Evolutionary conservation across 2,797 vertebrate species (phyloP).

Genomic region (Characodon lateralis): DNA sequence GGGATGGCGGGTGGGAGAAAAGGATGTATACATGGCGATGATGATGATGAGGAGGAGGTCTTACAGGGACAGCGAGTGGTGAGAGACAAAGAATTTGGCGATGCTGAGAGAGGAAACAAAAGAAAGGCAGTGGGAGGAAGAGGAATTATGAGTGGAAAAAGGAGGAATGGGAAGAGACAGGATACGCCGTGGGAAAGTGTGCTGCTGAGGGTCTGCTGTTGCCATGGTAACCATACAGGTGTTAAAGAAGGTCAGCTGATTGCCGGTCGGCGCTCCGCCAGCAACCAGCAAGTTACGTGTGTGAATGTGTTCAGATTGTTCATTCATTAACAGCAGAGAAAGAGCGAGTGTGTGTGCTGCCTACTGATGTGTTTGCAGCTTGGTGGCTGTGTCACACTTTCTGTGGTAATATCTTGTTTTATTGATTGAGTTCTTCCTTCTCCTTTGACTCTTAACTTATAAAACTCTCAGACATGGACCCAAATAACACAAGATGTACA

Average conservation of each 20-base stretch:
- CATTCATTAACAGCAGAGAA: constrained; percentile 27
- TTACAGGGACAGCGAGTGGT: constrained; percentile 15
- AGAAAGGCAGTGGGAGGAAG: background rate
- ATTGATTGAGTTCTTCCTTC: background rate
- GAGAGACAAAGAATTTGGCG: constrained; percentile 5
- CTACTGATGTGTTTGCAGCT: constrained; percentile 24
- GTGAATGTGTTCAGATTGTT: constrained; percentile 28
- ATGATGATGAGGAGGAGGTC: constrained; percentile 36
- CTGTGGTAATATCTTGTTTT: background rate
- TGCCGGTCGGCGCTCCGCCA: constrained; percentile 35
- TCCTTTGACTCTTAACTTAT: background rate
- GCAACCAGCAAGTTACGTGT: constrained; percentile 11
- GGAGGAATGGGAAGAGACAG: constrained; percentile 47
- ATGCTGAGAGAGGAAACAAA: constrained; percentile 4
- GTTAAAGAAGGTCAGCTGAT: constrained; percentile 74
- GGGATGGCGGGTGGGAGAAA: constrained; percentile 4
- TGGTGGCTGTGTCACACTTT: background rate
- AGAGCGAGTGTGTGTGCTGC: constrained; percentile 16
- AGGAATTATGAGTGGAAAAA: constrained; percentile 35
- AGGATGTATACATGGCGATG: constrained; percentile 24
- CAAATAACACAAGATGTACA: background rate
- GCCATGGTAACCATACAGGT: constrained; percentile 72
- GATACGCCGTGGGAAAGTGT: constrained; percentile 31
- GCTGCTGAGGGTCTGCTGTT: constrained; percentile 44
- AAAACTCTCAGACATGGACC: background rate